A percentile compares a stretch with the other conserved stretches of the same genome.
Conservation (phyloP, 2,888 invertebrate genomes). For the Octonoba sinensis region DNA sequence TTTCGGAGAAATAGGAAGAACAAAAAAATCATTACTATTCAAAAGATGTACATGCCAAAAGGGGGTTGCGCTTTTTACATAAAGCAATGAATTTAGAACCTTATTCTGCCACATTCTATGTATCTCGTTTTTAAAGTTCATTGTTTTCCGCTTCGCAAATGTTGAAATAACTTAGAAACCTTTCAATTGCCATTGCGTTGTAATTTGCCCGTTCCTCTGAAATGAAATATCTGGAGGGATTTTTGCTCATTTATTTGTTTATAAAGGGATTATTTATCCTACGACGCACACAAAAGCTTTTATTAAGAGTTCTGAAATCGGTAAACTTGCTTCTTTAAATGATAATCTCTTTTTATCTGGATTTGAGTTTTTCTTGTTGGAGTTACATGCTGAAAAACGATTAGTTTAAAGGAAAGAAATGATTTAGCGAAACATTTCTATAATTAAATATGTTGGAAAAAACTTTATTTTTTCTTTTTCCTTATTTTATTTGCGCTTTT, state of each 20-base stretch:
- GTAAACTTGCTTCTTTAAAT: no score
- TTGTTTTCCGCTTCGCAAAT: conserved; percentile 39
- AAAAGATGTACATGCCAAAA: conserved; percentile 28
- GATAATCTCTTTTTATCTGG: no score
- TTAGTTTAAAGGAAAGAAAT: no score
- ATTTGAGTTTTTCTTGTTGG: no score
- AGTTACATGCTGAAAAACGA: no score
- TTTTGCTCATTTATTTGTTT: neutral
- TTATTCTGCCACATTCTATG: conserved; percentile 17
- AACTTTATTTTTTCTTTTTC: no score
- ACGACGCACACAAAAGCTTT: no score
- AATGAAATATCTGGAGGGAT: conserved; percentile 4
- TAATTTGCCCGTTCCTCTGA: conserved; percentile 18
- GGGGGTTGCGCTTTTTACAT: conserved; percentile 17
- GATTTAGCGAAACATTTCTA: no score
- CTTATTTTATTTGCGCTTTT: no score
- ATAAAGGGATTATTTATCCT: no score
- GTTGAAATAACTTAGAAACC: conserved; percentile 16
- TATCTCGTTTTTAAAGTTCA: conserved; percentile 36
- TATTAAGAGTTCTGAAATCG: no score
- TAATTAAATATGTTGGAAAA: no score
- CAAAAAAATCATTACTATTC: conserved; percentile 59
- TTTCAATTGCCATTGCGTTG: conserved; percentile 26
- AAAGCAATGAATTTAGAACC: conserved; percentile 51
- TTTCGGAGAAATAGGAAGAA: conserved; percentile 38